phyloP scores from a whole-genome alignment of 2,888 invertebrate species.

The Limnephilus rhombicus region DNA sequence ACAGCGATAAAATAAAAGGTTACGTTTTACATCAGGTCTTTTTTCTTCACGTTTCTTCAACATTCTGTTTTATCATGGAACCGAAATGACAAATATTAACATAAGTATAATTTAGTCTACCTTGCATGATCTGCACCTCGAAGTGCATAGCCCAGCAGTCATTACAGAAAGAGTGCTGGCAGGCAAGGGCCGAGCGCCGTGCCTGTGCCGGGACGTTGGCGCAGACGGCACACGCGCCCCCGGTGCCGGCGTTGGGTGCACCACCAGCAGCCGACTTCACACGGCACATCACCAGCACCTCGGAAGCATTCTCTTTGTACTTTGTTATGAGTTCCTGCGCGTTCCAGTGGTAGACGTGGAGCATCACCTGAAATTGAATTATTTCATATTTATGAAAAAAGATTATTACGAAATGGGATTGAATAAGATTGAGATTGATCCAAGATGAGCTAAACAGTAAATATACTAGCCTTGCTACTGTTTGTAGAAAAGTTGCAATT shows the following conservation, averaged over 20 bases:
- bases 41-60: too few species aligned
- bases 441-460: too few species aligned
- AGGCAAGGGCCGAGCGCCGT: slow-evolving; percentile 89
- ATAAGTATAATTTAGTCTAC: slow-evolving; percentile 72
- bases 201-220: slow-evolving; percentile 82
- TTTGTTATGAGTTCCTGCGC: slow-evolving; percentile 88
- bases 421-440: too few species aligned
- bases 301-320: slow-evolving; percentile 88
- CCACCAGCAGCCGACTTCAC: slow-evolving; percentile 71
- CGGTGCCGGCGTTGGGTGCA: slow-evolving; percentile 68
- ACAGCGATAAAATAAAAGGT: too few species aligned
- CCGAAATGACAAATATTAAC: neutral
- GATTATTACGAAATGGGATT: too few species aligned
- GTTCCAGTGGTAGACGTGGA: slow-evolving; percentile 95
- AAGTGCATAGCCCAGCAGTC: slow-evolving; percentile 98
- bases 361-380: slow-evolving; percentile 79
- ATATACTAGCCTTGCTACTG: too few species aligned
- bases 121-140: slow-evolving; percentile 96
- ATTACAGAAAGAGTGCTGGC: slow-evolving; percentile 96
- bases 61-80: too few species aligned
- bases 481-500: too few species aligned
- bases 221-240: slow-evolving; percentile 82
- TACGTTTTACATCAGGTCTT: too few species aligned
- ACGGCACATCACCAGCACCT: slow-evolving; percentile 77
- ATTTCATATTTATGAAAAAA: too few species aligned